Percentiles rank a stretch among this genome's conserved stretches.
Evolutionary conservation across 2,888 invertebrate species (phyloP).

Genomic region (Phlogophora meticulosa): DNA sequence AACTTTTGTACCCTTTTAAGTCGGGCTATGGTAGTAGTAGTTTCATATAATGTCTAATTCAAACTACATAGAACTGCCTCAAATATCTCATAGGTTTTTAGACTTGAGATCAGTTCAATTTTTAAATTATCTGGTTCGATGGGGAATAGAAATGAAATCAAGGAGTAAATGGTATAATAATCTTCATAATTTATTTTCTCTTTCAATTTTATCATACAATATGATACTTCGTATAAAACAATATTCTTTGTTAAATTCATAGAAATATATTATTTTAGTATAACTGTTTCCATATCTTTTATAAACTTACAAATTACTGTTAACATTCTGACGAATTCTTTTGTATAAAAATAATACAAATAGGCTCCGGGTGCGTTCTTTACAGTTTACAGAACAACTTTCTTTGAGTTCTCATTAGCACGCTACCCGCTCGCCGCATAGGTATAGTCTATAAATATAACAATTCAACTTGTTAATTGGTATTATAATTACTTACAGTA

Average conservation of each 20-base stretch:
- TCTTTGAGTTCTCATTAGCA: constrained; percentile 53
- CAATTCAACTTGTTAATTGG: constrained; percentile 90
- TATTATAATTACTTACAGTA: constrained; percentile 88
- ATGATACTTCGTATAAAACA: constrained; percentile 90
- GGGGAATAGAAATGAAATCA: constrained; percentile 77
- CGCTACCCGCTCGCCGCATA: constrained; percentile 71
- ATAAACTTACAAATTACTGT: constrained; percentile 91
- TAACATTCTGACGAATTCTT: constrained; percentile 89
- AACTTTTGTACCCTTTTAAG: too few species aligned
- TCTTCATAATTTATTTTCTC: constrained; percentile 90
- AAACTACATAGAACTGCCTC: constrained; percentile 7
- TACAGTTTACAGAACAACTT: constrained; percentile 41
- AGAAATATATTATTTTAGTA: constrained; percentile 91
- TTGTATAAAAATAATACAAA: constrained; percentile 90
- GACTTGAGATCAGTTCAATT: neutral
- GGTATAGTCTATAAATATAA: constrained; percentile 80
- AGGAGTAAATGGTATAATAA: constrained; percentile 88
- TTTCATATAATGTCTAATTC: constrained; percentile 20
- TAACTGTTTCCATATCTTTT: constrained; percentile 88
- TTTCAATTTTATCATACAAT: constrained; percentile 88
- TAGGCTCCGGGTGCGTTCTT: constrained; percentile 69
- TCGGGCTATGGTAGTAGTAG: too few species aligned
- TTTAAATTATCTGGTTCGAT: neutral
- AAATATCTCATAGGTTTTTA: neutral
- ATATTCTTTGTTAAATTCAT: constrained; percentile 91